Conservation (phyloP, 2,888 invertebrate genomes). For the Drosophila subquinaria region DNA sequence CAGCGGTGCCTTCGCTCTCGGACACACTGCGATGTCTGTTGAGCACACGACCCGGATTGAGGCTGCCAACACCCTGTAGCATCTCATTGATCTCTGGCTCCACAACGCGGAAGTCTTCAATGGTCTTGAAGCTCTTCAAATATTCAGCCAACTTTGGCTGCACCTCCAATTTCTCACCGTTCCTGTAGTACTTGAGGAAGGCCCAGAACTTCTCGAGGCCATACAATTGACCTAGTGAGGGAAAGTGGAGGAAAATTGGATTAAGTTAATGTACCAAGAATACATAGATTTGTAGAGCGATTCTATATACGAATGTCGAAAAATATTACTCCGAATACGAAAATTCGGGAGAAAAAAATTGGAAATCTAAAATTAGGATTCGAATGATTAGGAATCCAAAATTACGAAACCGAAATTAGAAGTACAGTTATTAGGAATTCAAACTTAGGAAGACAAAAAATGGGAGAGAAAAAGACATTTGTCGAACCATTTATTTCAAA, state of each 20-base stretch:
- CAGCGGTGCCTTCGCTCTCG: slow-evolving; percentile 87
- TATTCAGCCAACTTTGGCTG: slow-evolving; percentile 90
- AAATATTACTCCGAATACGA: too few species aligned
- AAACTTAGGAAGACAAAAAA: too few species aligned
- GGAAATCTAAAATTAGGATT: too few species aligned
- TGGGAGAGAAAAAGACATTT: too few species aligned
- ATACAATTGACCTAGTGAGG: slow-evolving; percentile 94
- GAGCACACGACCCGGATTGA: slow-evolving; percentile 86
- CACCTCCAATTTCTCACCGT: slow-evolving; percentile 90
- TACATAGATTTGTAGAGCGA: neutral
- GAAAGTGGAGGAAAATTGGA: neutral
- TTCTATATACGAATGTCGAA: too few species aligned
- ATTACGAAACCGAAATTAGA: too few species aligned
- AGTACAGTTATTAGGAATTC: too few species aligned
- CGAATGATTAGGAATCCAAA: too few species aligned
- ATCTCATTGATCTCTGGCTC: slow-evolving; percentile 89
- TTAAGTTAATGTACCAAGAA: neutral
- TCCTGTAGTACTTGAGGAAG: slow-evolving; percentile 98
- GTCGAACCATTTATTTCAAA: too few species aligned
- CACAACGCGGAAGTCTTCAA: slow-evolving; percentile 94
- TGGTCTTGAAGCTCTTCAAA: slow-evolving; percentile 92
- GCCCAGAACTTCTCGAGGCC: slow-evolving; percentile 99
- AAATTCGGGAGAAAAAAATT: too few species aligned
- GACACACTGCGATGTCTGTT: slow-evolving; percentile 89
- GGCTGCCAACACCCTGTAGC: slow-evolving; percentile 86